Percentiles rank a stretch among this genome's conserved stretches.
Conservation (phyloP, 2,888 invertebrate species). For the Pristionchus arcanus region DNA sequence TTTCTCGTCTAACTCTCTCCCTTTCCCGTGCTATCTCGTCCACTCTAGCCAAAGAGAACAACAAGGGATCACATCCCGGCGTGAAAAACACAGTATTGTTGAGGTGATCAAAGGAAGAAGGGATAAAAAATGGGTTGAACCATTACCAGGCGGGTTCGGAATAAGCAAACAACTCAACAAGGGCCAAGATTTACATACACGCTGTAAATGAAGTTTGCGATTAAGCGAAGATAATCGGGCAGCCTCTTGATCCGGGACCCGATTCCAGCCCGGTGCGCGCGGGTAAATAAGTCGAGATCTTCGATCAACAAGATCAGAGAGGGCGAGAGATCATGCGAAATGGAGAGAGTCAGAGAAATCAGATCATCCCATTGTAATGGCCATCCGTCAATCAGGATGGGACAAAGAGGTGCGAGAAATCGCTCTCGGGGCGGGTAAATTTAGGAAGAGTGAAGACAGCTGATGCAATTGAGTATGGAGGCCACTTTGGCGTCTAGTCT, state of each 20-base stretch:
- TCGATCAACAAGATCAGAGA: background rate
- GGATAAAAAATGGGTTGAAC: too few species aligned
- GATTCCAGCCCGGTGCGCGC: too few species aligned
- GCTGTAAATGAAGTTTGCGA: too few species aligned
- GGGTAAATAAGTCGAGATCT: too few species aligned
- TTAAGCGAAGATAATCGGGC: too few species aligned
- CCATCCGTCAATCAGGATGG: background rate
- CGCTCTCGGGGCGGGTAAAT: background rate
- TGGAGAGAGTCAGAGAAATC: background rate
- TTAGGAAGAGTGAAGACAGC: slow-evolving; percentile 10
- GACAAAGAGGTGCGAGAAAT: slow-evolving; percentile 27
- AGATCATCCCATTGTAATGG: slow-evolving; percentile 30
- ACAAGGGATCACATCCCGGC: background rate
- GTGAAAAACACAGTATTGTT: background rate
- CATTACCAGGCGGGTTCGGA: too few species aligned
- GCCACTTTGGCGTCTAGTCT: too few species aligned
- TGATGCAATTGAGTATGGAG: background rate
- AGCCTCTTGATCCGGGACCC: too few species aligned
- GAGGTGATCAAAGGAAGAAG: too few species aligned
- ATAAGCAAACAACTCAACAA: too few species aligned
- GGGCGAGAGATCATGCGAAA: background rate
- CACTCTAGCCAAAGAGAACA: background rate
- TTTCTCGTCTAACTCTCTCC: background rate
- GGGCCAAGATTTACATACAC: too few species aligned
- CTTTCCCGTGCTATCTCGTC: background rate